Evolutionary conservation across 2,797 vertebrate genomes (phyloP).

Genomic region (Bradypodion ventrale): DNA sequence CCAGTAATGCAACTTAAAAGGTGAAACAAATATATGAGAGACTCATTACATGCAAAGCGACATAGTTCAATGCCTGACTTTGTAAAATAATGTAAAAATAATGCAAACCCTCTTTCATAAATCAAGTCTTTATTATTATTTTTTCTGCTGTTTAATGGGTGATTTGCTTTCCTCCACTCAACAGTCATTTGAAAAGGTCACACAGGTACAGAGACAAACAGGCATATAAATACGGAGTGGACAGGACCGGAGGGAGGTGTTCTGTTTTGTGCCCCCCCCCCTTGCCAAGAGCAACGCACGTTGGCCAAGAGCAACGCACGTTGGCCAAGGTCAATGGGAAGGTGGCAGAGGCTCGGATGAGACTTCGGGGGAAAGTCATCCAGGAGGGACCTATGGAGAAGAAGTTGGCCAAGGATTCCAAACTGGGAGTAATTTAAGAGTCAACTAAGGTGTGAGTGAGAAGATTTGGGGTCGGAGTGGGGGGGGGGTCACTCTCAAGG

Average conservation of each 20-base stretch:
- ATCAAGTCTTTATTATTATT: neutral
- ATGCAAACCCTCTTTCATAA: neutral
- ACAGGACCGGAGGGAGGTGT: neutral
- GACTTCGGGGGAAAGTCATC: neutral
- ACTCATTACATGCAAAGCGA: too few species aligned
- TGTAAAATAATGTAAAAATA: too few species aligned
- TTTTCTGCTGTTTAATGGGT: conserved; percentile 4
- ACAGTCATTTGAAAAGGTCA: conserved; percentile 41
- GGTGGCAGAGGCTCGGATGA: neutral
- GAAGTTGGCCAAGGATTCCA: neutral
- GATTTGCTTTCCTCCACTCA: conserved; percentile 6
- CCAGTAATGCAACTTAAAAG: too few species aligned
- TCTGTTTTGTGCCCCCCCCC: neutral
- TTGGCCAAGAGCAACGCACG: neutral
- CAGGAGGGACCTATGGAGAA: neutral
- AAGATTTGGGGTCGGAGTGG: neutral
- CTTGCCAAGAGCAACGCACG: neutral
- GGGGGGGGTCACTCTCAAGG: neutral
- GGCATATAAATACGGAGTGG: conserved; percentile 42
- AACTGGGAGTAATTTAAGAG: neutral
- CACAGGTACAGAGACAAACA: conserved; percentile 36
- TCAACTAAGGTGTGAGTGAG: neutral
- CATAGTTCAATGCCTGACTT: too few species aligned
- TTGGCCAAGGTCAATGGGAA: neutral
- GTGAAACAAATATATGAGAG: too few species aligned